A percentile compares a stretch with the other conserved stretches of the same genome.
phyloP scores from a whole-genome alignment of 1,140 invertebrate genomes.

The Lasaia peninsularis region DNA sequence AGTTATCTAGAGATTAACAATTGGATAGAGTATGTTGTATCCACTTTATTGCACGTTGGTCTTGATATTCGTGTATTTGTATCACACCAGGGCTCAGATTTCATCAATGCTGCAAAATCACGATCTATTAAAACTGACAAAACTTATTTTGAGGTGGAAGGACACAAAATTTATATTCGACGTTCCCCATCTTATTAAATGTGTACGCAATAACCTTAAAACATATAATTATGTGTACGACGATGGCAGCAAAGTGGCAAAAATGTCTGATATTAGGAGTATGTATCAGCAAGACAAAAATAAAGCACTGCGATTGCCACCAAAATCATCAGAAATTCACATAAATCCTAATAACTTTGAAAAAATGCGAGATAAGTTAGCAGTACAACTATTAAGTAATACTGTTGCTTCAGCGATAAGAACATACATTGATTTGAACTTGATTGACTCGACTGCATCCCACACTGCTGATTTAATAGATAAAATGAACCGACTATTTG shows the following conservation, averaged over 20 bases:
- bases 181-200: background rate
- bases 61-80: background rate
- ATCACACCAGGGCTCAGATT: background rate
- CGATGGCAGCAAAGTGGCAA: background rate
- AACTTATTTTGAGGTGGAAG: constrained; percentile 1
- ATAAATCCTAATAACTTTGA: background rate
- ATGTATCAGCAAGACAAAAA: background rate
- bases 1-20: background rate
- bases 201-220: background rate
- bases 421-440: background rate
- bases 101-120: background rate
- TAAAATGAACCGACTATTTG: background rate
- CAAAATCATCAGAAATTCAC: background rate
- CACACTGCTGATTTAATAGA: background rate
- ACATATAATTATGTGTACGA: background rate
- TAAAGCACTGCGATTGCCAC: background rate
- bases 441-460: background rate
- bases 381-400: background rate
- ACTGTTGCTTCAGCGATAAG: background rate
- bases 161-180: constrained; percentile 12
- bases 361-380: background rate
- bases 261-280: background rate
- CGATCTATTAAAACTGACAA: background rate
- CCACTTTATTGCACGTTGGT: background rate
- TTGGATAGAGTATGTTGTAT: background rate